phyloP scores from a whole-genome alignment of 2,797 vertebrate species.

The Periparus ater region DNA sequence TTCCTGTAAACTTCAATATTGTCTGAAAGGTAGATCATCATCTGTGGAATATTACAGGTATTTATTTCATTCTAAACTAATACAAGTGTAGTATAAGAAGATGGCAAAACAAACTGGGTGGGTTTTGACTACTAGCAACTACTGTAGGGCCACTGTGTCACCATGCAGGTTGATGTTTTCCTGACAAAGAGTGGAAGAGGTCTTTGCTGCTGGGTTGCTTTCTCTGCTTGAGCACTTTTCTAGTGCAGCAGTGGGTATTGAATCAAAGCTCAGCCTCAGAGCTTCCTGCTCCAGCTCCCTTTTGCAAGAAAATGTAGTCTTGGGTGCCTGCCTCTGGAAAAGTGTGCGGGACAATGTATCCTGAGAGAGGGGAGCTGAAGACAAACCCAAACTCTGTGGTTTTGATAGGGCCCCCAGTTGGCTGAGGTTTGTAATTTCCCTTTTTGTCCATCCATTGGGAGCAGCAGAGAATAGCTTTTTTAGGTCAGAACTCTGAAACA shows the following conservation, averaged over 20 bases:
- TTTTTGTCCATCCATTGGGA: neutral
- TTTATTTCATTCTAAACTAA: neutral
- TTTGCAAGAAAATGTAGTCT: neutral
- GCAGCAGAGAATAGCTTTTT: neutral
- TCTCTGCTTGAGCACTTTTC: neutral
- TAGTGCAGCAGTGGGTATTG: fast-evolving
- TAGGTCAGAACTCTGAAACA: neutral
- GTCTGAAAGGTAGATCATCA: neutral
- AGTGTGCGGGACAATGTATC: neutral
- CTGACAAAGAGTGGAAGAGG: neutral
- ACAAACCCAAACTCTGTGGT: neutral
- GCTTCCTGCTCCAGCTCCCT: neutral
- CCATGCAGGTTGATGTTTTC: neutral
- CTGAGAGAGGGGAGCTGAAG: neutral
- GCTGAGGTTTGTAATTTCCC: fast-evolving
- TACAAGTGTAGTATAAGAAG: neutral
- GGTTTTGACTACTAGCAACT: neutral
- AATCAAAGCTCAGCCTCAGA: neutral
- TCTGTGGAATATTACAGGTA: neutral
- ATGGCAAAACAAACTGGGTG: neutral
- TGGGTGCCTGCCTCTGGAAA: neutral
- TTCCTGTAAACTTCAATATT: neutral
- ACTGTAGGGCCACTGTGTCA: neutral
- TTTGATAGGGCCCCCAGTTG: neutral
- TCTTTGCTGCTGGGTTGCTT: neutral